Conservation (phyloP, 2,797 vertebrate genomes). For the Dendrocincla tyrannina region DNA sequence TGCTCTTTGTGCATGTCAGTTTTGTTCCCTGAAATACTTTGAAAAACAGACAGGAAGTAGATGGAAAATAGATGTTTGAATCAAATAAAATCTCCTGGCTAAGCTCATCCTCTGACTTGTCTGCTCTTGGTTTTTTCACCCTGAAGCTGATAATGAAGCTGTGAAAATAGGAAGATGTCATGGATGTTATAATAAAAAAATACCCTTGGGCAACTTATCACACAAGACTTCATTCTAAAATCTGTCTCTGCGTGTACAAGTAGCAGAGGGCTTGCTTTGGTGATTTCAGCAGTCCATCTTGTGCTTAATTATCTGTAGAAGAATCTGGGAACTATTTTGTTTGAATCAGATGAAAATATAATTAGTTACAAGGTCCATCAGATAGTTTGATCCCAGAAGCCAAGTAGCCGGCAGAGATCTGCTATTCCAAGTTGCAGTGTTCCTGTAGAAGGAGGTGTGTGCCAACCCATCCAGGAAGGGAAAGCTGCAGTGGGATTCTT, state of each 20-base stretch:
- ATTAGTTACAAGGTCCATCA: background rate
- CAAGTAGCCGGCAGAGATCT: background rate
- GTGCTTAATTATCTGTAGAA: background rate
- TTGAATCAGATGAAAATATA: background rate
- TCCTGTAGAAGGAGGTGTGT: background rate
- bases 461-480: background rate
- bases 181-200: background rate
- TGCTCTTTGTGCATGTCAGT: slow-evolving; percentile 15
- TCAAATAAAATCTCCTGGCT: slow-evolving; percentile 30
- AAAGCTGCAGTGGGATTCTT: background rate
- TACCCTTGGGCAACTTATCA: background rate
- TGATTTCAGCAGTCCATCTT: background rate
- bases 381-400: background rate
- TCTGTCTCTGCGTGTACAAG: background rate
- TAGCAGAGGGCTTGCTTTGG: background rate
- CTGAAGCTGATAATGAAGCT: background rate
- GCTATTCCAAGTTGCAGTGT: background rate
- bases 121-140: slow-evolving; percentile 2
- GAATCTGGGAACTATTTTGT: background rate
- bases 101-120: background rate
- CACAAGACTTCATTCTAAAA: background rate
- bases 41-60: slow-evolving; percentile 14
- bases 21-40: slow-evolving; percentile 16
- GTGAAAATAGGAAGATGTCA: background rate
- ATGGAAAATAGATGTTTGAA: background rate